A percentile compares a stretch with the other conserved stretches of the same genome.
phyloP scores from a whole-genome alignment of 2,113 vertebrate genomes.

The Cyprinus carpio region DNA sequence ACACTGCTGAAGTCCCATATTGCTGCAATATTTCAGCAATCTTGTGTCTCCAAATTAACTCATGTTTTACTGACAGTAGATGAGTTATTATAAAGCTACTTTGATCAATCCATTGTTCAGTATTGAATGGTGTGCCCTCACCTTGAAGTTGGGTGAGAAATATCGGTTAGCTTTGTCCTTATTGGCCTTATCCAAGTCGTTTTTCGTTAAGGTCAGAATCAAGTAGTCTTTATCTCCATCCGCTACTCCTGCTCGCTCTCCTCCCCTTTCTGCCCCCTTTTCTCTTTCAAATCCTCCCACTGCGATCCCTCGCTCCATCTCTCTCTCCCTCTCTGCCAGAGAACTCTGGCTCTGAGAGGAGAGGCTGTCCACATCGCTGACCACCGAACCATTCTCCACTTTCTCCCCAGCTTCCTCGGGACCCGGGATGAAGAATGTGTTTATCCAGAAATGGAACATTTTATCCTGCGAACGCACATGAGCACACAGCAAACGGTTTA shows the following conservation, averaged over 20 bases:
- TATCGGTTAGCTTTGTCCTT: constrained; percentile 99
- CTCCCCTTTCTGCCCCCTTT: constrained; percentile 65
- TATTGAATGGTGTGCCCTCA: constrained; percentile 64
- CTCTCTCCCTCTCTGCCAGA: constrained; percentile 80
- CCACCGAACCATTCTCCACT: constrained; percentile 95
- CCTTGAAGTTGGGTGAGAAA: constrained; percentile 99
- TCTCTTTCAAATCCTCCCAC: constrained; percentile 57
- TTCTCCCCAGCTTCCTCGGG: constrained; percentile 92
- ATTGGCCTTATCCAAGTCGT: constrained; percentile 99
- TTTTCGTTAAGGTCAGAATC: constrained; percentile 97
- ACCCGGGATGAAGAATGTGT: constrained; percentile 98
- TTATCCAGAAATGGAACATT: constrained; percentile 99
- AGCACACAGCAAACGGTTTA: constrained; percentile 10
- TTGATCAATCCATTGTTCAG: not conserved
- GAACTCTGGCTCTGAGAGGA: constrained; percentile 63
- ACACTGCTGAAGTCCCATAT: not conserved
- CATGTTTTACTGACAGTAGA: not conserved
- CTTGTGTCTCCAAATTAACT: not conserved
- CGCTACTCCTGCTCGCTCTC: constrained; percentile 76
- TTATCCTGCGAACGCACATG: constrained; percentile 81
- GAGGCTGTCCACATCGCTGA: constrained; percentile 87
- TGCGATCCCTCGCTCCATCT: constrained; percentile 71
- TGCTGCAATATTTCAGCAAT: not conserved
- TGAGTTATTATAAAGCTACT: not conserved
- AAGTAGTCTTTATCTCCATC: constrained; percentile 95